Percentiles rank a stretch among this genome's conserved stretches.
Evolutionary conservation across 2,888 invertebrate genomes (phyloP).

Genomic region (Cerastis leucographa): DNA sequence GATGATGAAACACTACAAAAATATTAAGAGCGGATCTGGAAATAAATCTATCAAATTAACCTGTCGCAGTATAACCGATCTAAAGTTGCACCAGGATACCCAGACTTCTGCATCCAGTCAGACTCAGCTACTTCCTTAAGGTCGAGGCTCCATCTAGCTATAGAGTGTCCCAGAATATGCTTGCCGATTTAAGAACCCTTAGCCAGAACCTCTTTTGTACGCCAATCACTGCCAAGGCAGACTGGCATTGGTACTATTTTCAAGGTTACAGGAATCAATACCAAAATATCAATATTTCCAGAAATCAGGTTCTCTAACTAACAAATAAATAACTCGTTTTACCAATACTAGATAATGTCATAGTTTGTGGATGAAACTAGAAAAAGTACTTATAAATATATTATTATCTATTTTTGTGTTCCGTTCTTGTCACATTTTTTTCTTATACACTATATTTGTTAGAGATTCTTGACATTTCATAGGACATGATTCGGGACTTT

Average conservation of each 20-base stretch:
- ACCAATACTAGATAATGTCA: slow-evolving; percentile 23
- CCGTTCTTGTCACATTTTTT: slow-evolving; percentile 25
- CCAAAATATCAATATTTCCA: not conserved
- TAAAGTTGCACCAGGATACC: too few relatives aligned
- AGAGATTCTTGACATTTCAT: slow-evolving; percentile 19
- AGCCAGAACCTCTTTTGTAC: not conserved
- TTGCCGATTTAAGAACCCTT: not conserved
- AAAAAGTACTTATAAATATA: slow-evolving; percentile 2
- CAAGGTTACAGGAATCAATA: not conserved
- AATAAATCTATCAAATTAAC: too few relatives aligned
- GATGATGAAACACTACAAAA: not conserved
- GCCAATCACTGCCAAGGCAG: not conserved
- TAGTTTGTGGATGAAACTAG: slow-evolving; percentile 17
- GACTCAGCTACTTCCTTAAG: not conserved
- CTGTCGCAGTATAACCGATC: too few relatives aligned
- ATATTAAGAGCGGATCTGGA: too few relatives aligned
- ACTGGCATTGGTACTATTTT: not conserved
- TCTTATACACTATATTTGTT: slow-evolving; percentile 34
- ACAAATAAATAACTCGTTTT: slow-evolving; percentile 9
- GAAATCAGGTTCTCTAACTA: not conserved
- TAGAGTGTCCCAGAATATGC: not conserved
- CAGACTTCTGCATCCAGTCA: too few relatives aligned
- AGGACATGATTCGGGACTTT: slow-evolving; percentile 24
- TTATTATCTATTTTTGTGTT: slow-evolving; percentile 3
- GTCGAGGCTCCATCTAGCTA: not conserved